Evolutionary conservation across 2,888 invertebrate species (phyloP), one percentile per base, ranked within the genome.

Genomic region (Lacanobia wlatinum): DNA sequence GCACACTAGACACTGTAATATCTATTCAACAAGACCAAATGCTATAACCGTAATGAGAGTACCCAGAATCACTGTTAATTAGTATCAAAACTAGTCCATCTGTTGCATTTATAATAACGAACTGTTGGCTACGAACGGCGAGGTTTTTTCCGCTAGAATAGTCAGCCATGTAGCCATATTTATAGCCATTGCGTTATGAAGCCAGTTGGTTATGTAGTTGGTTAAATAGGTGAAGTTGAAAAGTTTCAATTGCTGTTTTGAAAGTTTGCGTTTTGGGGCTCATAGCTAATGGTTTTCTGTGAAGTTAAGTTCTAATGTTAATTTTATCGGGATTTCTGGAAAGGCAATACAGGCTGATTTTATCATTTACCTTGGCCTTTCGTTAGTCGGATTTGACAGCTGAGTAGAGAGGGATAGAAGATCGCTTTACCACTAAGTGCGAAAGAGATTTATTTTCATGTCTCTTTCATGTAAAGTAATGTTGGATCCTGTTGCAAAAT

Each of bases 21-120:
- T 43, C 43, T 43, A 14, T 14, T 43, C 43, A 48, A 5, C 8
- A 48, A 18, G 18, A 18, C n/a, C 65, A 10, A 82, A 84, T 58
- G 1, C 56, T 5, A 0, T 1, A 14, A 23, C 74, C 14, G 1
- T 69, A 87, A 69, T 58, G 14, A 23, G 75, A 84, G 50, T 78
- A 14, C 40, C 3, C n/a, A 38, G 70, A 86, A 88, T 87, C 88
- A 86, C 82, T 81, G 79, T 84, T 90, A 88, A 90, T 89, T 88
- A 88, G 82, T 76, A 78, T 77, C 70, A 83, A 75, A 85, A 83
- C 84, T 80, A 85, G 85, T 85, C 74, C 81, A 84, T 78, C 80
- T 84, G 84, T 81, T 88, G 88, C 86, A 87, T 87, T 84, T 79
- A 81, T 88, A 88, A 87, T 87, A 78, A 76, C 64, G 59, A 65